Evolutionary conservation across 2,888 invertebrate genomes (phyloP), one percentile per base, ranked within the genome.

Genomic region (Melieria omissa): DNA sequence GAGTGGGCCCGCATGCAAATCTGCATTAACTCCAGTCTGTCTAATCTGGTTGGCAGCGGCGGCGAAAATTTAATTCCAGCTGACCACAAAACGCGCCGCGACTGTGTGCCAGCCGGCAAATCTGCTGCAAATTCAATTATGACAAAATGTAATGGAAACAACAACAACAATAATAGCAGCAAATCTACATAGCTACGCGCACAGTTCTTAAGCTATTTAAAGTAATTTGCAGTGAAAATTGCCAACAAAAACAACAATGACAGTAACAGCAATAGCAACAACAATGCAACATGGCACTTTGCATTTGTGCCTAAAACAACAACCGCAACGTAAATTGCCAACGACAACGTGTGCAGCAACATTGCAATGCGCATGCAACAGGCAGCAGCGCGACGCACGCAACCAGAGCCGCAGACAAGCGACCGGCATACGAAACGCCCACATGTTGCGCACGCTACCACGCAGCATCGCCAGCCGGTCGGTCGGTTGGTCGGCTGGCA

Each of bases 291-390:
- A 29, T 29, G 29, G 29, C 29, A 29, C 29, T 29, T 29, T 29
- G 29, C 29, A 29, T 29, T 29, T 29, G 29, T 29, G 29, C 29
- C 29, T 2, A 29, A 29, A 29, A 29, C 29, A 29, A 29, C 62
- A 69, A 69, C 69, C 69, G 62, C 69, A 69, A 69, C 63, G 55
- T 46, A 62, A 69, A 69, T 69, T 69, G 62, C 61, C 62, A 62
- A 62, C 69, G 69, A 69, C 69, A 69, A 69, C 62, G 45, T 52
- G 29, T 29, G 29, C 29, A 29, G 29, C 60, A 67, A 67, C 67
- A 42, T 41, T 29, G 29, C 52, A 44, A n/a, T 44, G 42, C 16
- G 67, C 60, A 16, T 42, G 42, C 67, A 44, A 45, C 67, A 14
- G 45, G 52, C 67, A 61, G 60, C 67, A 29, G 61, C 67, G 45